Percentiles rank a stretch among this genome's conserved stretches.
These are phyloP conservation scores for Conomelus anceps DNA, from an alignment of 2,888 invertebrate genomes.

Conservation along the genomic window DNA sequence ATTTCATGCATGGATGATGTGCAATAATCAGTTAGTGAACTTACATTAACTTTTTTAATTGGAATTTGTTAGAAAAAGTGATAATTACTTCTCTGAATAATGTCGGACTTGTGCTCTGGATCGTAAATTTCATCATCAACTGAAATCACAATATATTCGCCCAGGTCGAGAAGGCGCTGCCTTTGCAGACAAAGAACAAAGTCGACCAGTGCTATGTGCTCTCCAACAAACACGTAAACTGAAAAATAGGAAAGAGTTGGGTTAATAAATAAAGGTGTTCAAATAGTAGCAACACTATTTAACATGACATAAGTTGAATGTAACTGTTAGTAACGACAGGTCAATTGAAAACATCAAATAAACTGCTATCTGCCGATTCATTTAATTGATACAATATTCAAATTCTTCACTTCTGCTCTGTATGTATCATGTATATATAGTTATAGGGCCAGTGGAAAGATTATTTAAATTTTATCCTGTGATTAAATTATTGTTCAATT, in stretches of 20 bases:
- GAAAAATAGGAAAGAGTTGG: too few species aligned
- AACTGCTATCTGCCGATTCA: too few species aligned
- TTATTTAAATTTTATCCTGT: too few species aligned
- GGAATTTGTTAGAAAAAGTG: constrained; percentile 7
- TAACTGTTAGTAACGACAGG: too few species aligned
- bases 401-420: too few species aligned
- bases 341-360: too few species aligned
- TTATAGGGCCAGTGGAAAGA: too few species aligned
- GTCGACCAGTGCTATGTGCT: constrained; percentile 77
- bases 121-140: constrained; percentile 82
- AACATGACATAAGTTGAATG: too few species aligned
- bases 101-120: constrained; percentile 52
- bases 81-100: constrained; percentile 46
- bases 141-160: constrained; percentile 81
- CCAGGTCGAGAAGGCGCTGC: constrained; percentile 62
- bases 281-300: not conserved
- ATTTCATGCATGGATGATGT: not conserved
- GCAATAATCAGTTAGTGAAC: not conserved
- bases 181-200: constrained; percentile 73
- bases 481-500: too few species aligned
- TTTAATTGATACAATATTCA: too few species aligned
- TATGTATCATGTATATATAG: too few species aligned
- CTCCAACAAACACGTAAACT: constrained; percentile 90
- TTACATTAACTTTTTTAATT: not conserved
- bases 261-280: too few species aligned